Conservation (phyloP, 2,888 invertebrate species). For the Elmis aenea region DNA sequence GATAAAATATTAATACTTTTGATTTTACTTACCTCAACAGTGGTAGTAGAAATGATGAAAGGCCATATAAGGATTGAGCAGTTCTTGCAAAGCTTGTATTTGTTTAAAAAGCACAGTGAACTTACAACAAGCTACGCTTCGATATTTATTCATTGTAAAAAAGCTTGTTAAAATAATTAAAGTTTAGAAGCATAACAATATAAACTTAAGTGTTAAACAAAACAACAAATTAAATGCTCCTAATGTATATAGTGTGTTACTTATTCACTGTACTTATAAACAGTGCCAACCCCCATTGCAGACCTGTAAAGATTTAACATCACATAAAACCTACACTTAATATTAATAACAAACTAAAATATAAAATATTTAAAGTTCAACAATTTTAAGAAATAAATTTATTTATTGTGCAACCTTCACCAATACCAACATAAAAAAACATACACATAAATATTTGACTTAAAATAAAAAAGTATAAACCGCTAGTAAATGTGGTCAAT, state of each 20-base stretch:
- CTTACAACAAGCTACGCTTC: slow-evolving; percentile 19
- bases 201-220: slow-evolving; percentile 20
- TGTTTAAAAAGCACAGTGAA: slow-evolving; percentile 26
- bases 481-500: too few relatives aligned
- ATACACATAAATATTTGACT: too few relatives aligned
- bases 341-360: too few relatives aligned
- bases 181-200: slow-evolving; percentile 25
- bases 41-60: slow-evolving; percentile 29
- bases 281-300: slow-evolving; percentile 40
- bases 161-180: slow-evolving; percentile 16
- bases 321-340: too few relatives aligned
- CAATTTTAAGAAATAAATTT: too few relatives aligned
- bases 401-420: too few relatives aligned
- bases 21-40: slow-evolving; percentile 35
- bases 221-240: slow-evolving; percentile 16
- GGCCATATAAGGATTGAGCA: slow-evolving; percentile 31
- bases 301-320: slow-evolving; percentile 31
- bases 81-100: slow-evolving; percentile 32
- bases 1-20: too few relatives aligned
- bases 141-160: slow-evolving; percentile 27
- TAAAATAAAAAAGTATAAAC: too few relatives aligned
- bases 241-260: slow-evolving; percentile 12
- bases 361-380: too few relatives aligned
- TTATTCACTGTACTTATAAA: slow-evolving; percentile 31
- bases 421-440: too few relatives aligned